Percentiles rank a stretch among this genome's conserved stretches.
Evolutionary conservation across 2,113 vertebrate genomes (phyloP).

Genomic region (Cyprinodon variegatus): DNA sequence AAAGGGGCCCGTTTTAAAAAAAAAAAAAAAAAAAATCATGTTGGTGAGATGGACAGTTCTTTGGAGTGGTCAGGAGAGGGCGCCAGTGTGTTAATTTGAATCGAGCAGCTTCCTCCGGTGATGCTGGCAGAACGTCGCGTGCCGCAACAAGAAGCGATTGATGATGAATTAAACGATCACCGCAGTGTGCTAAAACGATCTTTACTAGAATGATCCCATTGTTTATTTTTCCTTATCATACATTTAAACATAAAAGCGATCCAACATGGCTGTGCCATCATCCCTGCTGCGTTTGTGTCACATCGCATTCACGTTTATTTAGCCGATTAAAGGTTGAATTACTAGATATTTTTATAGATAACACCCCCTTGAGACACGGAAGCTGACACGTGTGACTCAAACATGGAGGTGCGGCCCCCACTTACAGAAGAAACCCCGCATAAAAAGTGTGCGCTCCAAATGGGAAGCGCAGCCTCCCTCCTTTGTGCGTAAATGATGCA

Average conservation of each 20-base stretch:
- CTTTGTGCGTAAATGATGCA: slow-evolving; percentile 75
- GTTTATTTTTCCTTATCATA: background rate
- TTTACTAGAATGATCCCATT: background rate
- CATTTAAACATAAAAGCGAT: slow-evolving; percentile 9
- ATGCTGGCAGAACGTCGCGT: slow-evolving; percentile 33
- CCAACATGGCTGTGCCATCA: background rate
- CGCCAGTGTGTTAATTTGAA: slow-evolving; percentile 4
- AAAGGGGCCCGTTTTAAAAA: too few species aligned
- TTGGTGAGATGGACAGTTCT: background rate
- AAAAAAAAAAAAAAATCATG: background rate
- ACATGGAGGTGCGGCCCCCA: background rate
- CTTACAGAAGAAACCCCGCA: background rate
- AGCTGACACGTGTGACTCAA: background rate
- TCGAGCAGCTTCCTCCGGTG: background rate
- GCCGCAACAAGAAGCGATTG: slow-evolving; percentile 17
- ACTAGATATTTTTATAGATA: background rate
- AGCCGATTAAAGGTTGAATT: background rate
- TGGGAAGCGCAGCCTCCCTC: slow-evolving; percentile 66
- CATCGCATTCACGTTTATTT: background rate
- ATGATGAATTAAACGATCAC: background rate
- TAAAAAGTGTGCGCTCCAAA: slow-evolving; percentile 18
- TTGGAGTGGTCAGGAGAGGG: slow-evolving; percentile 16
- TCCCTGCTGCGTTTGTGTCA: background rate
- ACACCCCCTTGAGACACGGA: background rate
- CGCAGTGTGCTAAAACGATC: background rate